These are phyloP conservation scores for Conomelus anceps DNA, from an alignment of 2,888 invertebrate genomes.

Conservation along the genomic window DNA sequence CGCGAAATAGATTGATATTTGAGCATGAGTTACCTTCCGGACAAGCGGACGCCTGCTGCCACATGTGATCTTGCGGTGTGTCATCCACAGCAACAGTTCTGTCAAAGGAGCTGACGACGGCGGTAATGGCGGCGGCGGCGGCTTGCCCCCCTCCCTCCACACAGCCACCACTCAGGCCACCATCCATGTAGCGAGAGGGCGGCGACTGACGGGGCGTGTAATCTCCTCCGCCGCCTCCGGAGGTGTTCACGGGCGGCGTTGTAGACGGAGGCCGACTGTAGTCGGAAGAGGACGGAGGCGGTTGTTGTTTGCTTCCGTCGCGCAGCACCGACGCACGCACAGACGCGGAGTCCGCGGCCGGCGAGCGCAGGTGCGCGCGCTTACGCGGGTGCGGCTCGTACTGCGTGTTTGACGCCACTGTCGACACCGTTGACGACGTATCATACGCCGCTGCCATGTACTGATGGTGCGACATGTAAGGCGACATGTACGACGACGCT, in stretches of 20 bases:
- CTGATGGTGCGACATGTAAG: slow-evolving; percentile 45
- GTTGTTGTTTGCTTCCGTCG: slow-evolving; percentile 47
- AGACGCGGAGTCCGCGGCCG: slow-evolving; percentile 53
- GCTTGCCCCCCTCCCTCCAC: slow-evolving; percentile 40
- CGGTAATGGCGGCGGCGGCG: slow-evolving; percentile 45
- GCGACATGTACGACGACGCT: slow-evolving; percentile 39
- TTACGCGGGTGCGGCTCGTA: slow-evolving; percentile 48
- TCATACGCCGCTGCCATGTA: slow-evolving; percentile 42
- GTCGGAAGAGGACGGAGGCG: no score
- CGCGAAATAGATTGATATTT: no score
- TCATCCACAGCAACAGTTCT: slow-evolving; percentile 41
- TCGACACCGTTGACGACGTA: no score
- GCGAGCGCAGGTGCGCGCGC: slow-evolving; percentile 48
- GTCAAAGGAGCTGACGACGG: slow-evolving; percentile 45
- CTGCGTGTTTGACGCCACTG: no score
- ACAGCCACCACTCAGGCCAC: slow-evolving; percentile 32
- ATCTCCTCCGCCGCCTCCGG: slow-evolving; percentile 16
- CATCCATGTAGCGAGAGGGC: slow-evolving; percentile 40
- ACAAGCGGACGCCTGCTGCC: slow-evolving; percentile 42
- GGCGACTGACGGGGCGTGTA: slow-evolving; percentile 27
- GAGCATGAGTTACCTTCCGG: slow-evolving; percentile 44
- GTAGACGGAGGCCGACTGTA: background rate
- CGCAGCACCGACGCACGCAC: slow-evolving; percentile 59
- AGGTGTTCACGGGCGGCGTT: slow-evolving; percentile 31
- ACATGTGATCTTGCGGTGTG: slow-evolving; percentile 33